Evolutionary conservation across 2,797 vertebrate genomes (phyloP).

Genomic region (Trematomus bernacchii): DNA sequence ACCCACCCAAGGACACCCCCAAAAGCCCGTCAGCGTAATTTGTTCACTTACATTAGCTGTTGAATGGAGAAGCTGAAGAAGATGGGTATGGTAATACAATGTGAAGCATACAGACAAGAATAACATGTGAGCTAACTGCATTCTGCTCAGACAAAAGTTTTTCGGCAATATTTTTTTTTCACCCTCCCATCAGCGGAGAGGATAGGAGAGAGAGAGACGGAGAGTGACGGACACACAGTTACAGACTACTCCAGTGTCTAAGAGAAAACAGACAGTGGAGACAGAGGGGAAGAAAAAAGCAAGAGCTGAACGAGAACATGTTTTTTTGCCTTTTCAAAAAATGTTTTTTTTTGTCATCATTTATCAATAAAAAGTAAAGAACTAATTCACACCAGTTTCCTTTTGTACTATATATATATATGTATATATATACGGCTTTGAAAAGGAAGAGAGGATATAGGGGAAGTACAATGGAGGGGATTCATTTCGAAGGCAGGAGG

Average conservation of each 20-base stretch:
- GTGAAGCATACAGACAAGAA: constrained; percentile 90
- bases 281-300: constrained; percentile 79
- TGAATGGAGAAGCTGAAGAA: constrained; percentile 93
- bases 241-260: constrained; percentile 85
- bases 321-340: constrained; percentile 83
- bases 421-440: constrained; percentile 86
- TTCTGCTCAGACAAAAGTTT: constrained; percentile 90
- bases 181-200: constrained; percentile 77
- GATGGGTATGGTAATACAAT: constrained; percentile 89
- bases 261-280: constrained; percentile 82
- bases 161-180: constrained; percentile 81
- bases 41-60: constrained; percentile 93
- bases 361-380: constrained; percentile 87
- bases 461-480: constrained; percentile 74
- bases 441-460: constrained; percentile 81
- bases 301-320: constrained; percentile 80
- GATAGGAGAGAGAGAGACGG: constrained; percentile 39
- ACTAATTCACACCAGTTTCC: constrained; percentile 92
- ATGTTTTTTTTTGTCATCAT: constrained; percentile 78
- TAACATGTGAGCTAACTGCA: constrained; percentile 91
- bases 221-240: constrained; percentile 81
- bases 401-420: constrained; percentile 90
- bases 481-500: constrained; percentile 66
- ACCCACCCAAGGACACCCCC: constrained; percentile 78
- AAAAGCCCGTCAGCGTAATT: constrained; percentile 84